Evolutionary conservation across 2,113 vertebrate species (phyloP), one percentile per base, ranked within the genome.

Genomic region (Cephalopterus ornatus): DNA sequence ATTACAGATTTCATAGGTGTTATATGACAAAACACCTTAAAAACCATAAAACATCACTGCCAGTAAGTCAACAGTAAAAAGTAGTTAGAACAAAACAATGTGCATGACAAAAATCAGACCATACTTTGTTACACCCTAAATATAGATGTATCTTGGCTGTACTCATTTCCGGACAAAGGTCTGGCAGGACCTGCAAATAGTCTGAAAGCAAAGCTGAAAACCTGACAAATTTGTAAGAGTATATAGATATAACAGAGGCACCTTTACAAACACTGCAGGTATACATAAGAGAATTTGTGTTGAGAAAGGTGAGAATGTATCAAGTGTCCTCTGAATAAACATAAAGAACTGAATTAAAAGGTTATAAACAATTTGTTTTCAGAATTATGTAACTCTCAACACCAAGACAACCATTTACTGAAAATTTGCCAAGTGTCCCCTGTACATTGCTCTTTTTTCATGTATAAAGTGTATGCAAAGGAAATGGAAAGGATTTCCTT

Each of bases 401-500:
- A 96, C 86, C 93, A 81, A 94, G 76, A 85, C 59, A 89, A 88
- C 58, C 0, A 0, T 73, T 85, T 20, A 49, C 32, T 77, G 77
- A 77, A 71, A 65, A 32, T 62, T 18, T 75, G 87, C 85, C 77
- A 94, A 84, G 30, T 0, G 1, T 76, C 42, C 66, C 35, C 77
- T 87, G 44, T 44, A 61, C 11, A 12, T 35, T 68, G 56, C 58
- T 73, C 74, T 70, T 68, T 94, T 94, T 71, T 28, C 42, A 85
- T 12, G 44, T 44, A 58, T 35, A 27, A 94, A 75, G 82, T 32
- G n/a, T 35, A 89, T 65, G 72, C 44, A 92, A 93, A 96, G 96
- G 92, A 97, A 95, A 92, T 46, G 13, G 86, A 85, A 96, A 96
- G 94, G 93, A 95, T 96, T 95, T 96, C 97, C 94, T 93, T 63